These are phyloP conservation scores for Limnephilus marmoratus DNA, from an alignment of 2,888 invertebrate species.

Conservation along the genomic window DNA sequence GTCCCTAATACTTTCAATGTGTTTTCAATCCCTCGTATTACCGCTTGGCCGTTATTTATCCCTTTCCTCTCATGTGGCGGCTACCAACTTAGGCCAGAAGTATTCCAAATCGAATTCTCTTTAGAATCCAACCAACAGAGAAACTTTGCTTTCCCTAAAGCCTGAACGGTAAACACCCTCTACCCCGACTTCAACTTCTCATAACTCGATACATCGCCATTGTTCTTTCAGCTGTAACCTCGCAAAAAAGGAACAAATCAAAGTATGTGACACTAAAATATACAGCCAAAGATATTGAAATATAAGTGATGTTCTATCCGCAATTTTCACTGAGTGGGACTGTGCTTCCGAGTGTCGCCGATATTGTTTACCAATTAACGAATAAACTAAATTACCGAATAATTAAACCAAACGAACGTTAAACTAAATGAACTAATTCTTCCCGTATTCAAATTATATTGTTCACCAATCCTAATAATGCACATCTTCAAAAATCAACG, in stretches of 20 bases:
- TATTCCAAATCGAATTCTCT: conserved; percentile 37
- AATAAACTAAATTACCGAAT: no score
- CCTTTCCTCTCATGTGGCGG: conserved; percentile 26
- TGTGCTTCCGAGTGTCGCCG: no score
- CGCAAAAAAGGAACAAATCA: neutral
- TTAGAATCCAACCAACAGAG: neutral
- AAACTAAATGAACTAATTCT: no score
- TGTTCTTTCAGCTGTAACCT: neutral
- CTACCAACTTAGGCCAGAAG: conserved; percentile 5
- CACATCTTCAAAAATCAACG: no score
- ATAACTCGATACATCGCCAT: conserved; percentile 12
- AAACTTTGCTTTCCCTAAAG: conserved; percentile 8
- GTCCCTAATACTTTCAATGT: conserved; percentile 28
- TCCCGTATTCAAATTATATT: no score
- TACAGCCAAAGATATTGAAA: no score
- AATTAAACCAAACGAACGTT: no score
- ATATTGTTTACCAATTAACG: no score
- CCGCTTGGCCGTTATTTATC: conserved; percentile 26
- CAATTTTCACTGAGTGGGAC: no score
- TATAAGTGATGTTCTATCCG: no score
- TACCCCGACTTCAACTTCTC: neutral
- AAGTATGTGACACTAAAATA: neutral
- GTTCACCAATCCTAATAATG: no score
- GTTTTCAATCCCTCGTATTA: conserved; percentile 35
- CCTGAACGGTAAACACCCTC: neutral